Evolutionary conservation across 2,888 invertebrate species (phyloP), one percentile per base, ranked within the genome.

Genomic region (Microplitis manilae): DNA sequence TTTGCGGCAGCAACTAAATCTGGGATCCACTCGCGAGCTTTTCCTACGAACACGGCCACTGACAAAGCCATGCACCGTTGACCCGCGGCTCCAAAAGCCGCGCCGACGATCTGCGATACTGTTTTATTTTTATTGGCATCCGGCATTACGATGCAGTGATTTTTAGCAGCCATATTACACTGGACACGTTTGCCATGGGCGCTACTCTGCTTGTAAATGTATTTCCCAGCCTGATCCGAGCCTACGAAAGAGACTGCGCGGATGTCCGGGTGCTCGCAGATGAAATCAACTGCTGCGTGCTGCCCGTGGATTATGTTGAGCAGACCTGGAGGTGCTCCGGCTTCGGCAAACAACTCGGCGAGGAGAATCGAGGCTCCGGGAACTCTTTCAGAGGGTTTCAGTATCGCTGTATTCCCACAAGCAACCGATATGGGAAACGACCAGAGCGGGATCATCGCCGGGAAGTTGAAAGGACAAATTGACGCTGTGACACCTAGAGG

Each of bases 401-500:
- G 92, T 75, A 99, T 92, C 90, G 96, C 95, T 0, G 99, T 97
- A 90, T 99, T 99, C 68, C 99, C 99, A 74, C 98, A 97, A 6
- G 97, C 95, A 61, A 96, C 91, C 15, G 96, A 94, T 69, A 96
- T 91, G 0, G 96, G 96, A 93, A 95, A 95, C 93, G 96, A 96
- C 99, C 99, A 99, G 5, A 99, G 92, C 0, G 99, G 99, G 84
- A 99, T 98, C 99, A 99, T 99, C 41, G 99, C 99, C 0, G 99
- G 99, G 91, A 99, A 99, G 90, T 99, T 99, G 90, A 99, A 99
- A 0, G 98, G 98, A n/a, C 97, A 96, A 85, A 99, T 97, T 70
- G 98, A 98, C 86, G 95, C 97, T 20, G 95, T 96, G 1, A 98
- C 96, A 64, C 99, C 99, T 1, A 99, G 91, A 0, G 99, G 99